Evolutionary conservation across 2,797 vertebrate species (phyloP).

Genomic region (Betta splendens): DNA sequence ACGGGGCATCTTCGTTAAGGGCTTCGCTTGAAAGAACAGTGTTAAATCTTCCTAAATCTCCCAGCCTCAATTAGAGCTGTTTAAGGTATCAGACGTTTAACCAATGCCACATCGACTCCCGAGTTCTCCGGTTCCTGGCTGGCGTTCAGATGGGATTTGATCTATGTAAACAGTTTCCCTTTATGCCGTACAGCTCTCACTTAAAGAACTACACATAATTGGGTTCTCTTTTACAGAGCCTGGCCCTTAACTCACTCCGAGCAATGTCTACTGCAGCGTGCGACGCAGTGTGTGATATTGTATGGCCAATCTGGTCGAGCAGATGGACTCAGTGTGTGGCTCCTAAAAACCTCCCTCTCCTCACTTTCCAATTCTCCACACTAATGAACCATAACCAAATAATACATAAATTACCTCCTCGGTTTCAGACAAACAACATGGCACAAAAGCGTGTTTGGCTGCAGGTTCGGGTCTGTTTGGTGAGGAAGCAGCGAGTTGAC

Average conservation of each 20-base stretch:
- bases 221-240: constrained; percentile 42
- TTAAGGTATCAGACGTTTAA: constrained; percentile 63
- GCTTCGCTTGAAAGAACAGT: constrained; percentile 53
- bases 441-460: constrained; percentile 53
- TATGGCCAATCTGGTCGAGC: constrained; percentile 78
- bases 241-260: constrained; percentile 66
- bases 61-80: constrained; percentile 59
- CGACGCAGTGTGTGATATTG: constrained; percentile 67
- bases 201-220: constrained; percentile 26
- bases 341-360: constrained; percentile 65
- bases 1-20: constrained; percentile 47
- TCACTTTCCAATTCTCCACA: constrained; percentile 75
- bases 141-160: constrained; percentile 36
- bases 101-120: constrained; percentile 54
- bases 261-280: constrained; percentile 65
- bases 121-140: constrained; percentile 32
- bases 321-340: constrained; percentile 81
- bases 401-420: constrained; percentile 78
- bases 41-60: constrained; percentile 63
- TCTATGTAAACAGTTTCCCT: constrained; percentile 29
- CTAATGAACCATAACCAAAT: constrained; percentile 83
- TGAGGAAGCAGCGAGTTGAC: constrained; percentile 50
- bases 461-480: constrained; percentile 47
- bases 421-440: constrained; percentile 68
- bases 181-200: constrained; percentile 2